Evolutionary conservation across 2,113 vertebrate species (phyloP), one percentile per base, ranked within the genome.

Genomic region (Spilogale gracilis): DNA sequence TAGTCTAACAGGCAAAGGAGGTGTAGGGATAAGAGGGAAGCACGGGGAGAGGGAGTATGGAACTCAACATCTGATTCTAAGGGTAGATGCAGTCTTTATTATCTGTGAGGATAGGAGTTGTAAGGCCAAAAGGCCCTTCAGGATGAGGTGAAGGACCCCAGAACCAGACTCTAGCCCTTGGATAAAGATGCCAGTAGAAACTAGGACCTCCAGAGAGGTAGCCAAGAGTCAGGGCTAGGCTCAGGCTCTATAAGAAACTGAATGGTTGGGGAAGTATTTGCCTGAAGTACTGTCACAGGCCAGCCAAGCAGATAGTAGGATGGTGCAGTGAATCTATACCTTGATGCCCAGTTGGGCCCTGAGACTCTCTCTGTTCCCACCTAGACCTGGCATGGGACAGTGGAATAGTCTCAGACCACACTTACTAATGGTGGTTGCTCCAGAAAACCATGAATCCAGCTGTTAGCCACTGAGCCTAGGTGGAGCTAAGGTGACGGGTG

Each of bases 11-110:
- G 30, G 76, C 61, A 63, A 16, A 80, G 56, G 71, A 85, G 56
- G n/a, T 32, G 17, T 9, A 5, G 7, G 10, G 45, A 30, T 3
- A 4, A 14, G 8, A 2, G 45, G 52, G 12, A 7, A 38, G 3
- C 12, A 2, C 23, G 9, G 71, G 27, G 5, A 2, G 79, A 63
- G 20, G 43, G 48, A 23, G 9, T 60, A 12, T 91, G 60, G n/a
- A 69, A 13, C 1, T 23, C 30, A 38, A 14, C 38, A 6, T 30
- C 83, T 38, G 45, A 61, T 58, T 71, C 65, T 69, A 27, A 48
- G 74, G 45, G 27, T 11, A 45, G 83, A 17, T 11, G 10, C 9
- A 6, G 56, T 45, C 30, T 71, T 45, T 78, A n/a, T 65, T 79
- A 14, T 16, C 30, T n/a, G 4, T 89, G 17, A 1, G 3, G 79